Base-by-base conservation (phyloP, 2,797 vertebrate genomes). In the Tadarida brasiliensis region DNA sequence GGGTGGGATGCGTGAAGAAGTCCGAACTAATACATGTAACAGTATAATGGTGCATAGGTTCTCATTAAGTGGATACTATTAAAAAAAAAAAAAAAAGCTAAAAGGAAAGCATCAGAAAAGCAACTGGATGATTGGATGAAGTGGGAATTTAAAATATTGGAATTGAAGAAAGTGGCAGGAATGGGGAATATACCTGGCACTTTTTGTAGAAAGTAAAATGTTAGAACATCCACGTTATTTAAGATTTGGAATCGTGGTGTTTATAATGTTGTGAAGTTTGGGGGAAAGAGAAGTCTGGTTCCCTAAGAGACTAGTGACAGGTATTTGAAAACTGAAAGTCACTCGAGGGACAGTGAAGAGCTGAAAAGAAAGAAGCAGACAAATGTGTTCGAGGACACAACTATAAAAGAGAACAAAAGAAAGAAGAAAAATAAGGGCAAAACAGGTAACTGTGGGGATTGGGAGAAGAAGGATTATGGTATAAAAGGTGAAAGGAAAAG, bases 201-300 rank as follows among this genome's bases (percentile, higher is more conserved):
- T 84, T 89, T 86, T 77, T 71, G 54, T 12, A 56, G 22, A 54
- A 73, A 81, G 30, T 39, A 7, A 87, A 90, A 70, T 49, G 39
- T 19, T 51, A 28, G n/a, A 59, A 51, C 7, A 35, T 7, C 39
- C 63, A 93, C 87, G 80, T 87, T 90, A 90, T 20, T 74, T 35
- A 54, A 76, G 39, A 90, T 76, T 96, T 87, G 22, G 17, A 95
- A 87, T 51, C 73, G 14, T 54, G 49, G 49, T 39, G 26, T 87
- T 76, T 26, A 20, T 15, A 54, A 65, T 39, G 6, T 57, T 78
- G 56, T 65, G 24, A 49, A 56, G 57, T 20, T 76, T 90, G 12
- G 16, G 22, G 59, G 15, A 70, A 70, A 67, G 49, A 74, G 22
- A 67, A 49, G 11, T 61, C 26, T 87, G 22, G 3, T 61, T 84